Base-by-base conservation (phyloP, 2,113 vertebrate genomes). In the Dinomys branickii region DNA sequence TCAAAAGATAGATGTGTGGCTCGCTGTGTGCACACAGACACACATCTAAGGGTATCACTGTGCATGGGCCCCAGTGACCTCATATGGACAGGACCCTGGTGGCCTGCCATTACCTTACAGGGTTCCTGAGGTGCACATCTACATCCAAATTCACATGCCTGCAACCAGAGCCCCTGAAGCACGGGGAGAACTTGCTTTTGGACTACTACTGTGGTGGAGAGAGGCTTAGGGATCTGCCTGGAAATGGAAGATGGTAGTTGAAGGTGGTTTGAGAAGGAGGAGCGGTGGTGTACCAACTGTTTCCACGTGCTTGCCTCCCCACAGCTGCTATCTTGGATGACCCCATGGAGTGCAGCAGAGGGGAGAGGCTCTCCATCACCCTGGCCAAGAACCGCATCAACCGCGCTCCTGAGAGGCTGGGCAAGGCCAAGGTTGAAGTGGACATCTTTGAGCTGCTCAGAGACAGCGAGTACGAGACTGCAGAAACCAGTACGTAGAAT, bases 301-400 rank as follows among this genome's bases (percentile, higher is more conserved):
- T 54, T 92, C 93, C 59, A 0, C 97, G 52, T 97, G 96, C 69
- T 98, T 98, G 94, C 95, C 97, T 96, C 83, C 94, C 97, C 6
- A 4, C 97, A 99, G 99, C 99, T 83, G 99, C 99, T 98, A 99
- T 99, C 97, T 99, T 99, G 95, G 99, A 99, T 92, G 99, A 99
- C 98, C 99, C 99, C n/a, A 99, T 99, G 99, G 99, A 99, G 98
- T 99, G 99, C 99, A 99, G 99, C 98, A 98, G 99, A 98, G 99
- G 99, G 58, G 99, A 99, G 98, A 98, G 99, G 63, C 98, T 99
- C 97, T 99, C 99, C 98, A 99, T 99, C 98, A 99, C 99, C 8
- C 98, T 99, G 98, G 99, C 99, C 97, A 99, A 99, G 98, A 99
- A 99, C 97, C 99, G 98, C 98, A 99, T 99, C 98, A 99, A 99